phyloP scores from a whole-genome alignment of 2,797 vertebrate genomes.

The Myotis planiceps region DNA sequence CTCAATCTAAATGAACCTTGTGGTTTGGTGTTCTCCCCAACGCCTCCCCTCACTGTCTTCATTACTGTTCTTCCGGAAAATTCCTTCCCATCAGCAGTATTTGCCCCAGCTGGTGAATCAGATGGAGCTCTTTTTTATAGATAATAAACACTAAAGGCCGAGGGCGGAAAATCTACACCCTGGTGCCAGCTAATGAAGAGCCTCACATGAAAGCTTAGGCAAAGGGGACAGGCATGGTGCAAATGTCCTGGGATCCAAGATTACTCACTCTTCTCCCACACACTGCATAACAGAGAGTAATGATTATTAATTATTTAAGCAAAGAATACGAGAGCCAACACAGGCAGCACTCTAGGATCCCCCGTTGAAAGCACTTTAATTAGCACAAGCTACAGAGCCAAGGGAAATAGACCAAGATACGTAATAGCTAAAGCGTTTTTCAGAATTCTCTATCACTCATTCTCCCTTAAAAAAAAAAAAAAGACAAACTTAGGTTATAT shows the following conservation, averaged over 20 bases:
- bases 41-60: background rate
- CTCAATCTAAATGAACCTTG: background rate
- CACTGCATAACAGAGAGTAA: constrained; percentile 79
- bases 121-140: constrained; percentile 40
- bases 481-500: constrained; percentile 6
- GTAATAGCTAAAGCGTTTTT: constrained; percentile 55
- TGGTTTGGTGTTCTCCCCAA: background rate
- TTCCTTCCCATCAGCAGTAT: constrained; percentile 22
- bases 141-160: constrained; percentile 81
- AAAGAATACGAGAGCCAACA: constrained; percentile 79
- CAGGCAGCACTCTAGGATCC: constrained; percentile 78
- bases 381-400: constrained; percentile 75
- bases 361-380: constrained; percentile 85
- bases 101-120: constrained; percentile 29
- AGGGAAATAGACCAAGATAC: constrained; percentile 79
- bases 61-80: constrained; percentile 13
- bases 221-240: constrained; percentile 80
- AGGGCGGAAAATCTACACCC: constrained; percentile 68
- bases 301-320: constrained; percentile 88
- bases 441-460: constrained; percentile 63
- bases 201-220: constrained; percentile 82
- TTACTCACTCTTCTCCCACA: constrained; percentile 73
- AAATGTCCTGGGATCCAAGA: constrained; percentile 80
- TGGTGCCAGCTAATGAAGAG: constrained; percentile 82
- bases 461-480: background rate